Evolutionary conservation across 2,797 vertebrate species (phyloP).

Genomic region (Sarcophilus harrisii): DNA sequence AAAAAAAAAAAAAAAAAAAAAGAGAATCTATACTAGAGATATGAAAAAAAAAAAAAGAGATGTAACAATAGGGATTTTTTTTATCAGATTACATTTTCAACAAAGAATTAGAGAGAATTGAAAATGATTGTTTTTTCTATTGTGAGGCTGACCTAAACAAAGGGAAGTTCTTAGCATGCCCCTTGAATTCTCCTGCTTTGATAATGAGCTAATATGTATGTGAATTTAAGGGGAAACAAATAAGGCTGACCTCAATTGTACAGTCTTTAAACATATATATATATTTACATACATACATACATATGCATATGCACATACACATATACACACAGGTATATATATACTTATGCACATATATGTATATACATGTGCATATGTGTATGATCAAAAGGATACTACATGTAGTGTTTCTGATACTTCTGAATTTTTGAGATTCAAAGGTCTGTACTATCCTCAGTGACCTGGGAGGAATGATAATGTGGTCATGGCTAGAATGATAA

Average conservation of each 20-base stretch:
- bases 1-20: no score
- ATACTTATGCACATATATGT: no score
- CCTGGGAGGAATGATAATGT: slow-evolving; percentile 67
- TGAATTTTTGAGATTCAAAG: slow-evolving; percentile 67
- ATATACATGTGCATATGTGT: no score
- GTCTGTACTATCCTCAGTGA: slow-evolving; percentile 2
- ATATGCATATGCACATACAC: no score
- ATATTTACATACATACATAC: no score
- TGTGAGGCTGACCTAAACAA: slow-evolving; percentile 64
- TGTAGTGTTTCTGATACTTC: slow-evolving; percentile 36
- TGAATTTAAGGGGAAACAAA: slow-evolving; percentile 64
- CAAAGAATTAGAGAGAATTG: slow-evolving; percentile 69
- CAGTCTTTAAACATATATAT: slow-evolving; percentile 52
- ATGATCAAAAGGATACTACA: slow-evolving; percentile 63
- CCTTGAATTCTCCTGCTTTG: slow-evolving; percentile 42
- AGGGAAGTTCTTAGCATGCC: slow-evolving; percentile 34
- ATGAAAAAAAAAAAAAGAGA: no score
- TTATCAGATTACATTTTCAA: slow-evolving; percentile 77
- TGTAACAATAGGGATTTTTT: slow-evolving; percentile 67
- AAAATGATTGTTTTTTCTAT: slow-evolving; percentile 72
- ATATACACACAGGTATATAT: no score
- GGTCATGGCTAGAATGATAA: slow-evolving; percentile 64
- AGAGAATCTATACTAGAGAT: no score
- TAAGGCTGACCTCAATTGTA: slow-evolving; percentile 71
- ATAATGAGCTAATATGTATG: slow-evolving; percentile 65